Base-by-base conservation (phyloP, 2,797 vertebrate genomes). In the Chaunax sp. region DNA sequence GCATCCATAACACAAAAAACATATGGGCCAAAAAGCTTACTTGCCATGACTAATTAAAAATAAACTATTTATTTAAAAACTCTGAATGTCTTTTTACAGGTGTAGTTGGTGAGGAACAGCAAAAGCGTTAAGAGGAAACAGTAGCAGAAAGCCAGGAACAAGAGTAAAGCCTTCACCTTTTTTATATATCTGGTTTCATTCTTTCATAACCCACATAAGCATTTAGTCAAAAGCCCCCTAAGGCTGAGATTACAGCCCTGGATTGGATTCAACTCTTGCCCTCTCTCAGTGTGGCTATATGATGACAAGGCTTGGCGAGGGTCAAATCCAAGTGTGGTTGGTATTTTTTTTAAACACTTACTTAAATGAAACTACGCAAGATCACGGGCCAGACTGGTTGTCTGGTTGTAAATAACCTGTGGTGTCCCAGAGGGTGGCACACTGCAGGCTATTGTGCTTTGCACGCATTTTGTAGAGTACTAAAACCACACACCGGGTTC, bases 401-500 rank as follows among this genome's bases (percentile, higher is more conserved):
- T 82, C 79, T 86, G 72, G 73, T 78, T 84, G 83, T 86, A 85
- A 89, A 90, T 89, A 90, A 85, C 82, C 77, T 78, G 86, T 69
- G 84, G 81, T 80, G 83, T 91, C 85, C 82, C 85, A 81, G 82
- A 87, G 83, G 84, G 89, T 83, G 85, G 77, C 82, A 83, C 3
- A 37, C 69, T 70, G 71, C 71, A 74, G 74, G 68, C 77, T 83
- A 80, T 77, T 83, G 78, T 82, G 79, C 80, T 67, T 80, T 69
- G 82, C 70, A 83, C 57, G 63, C 79, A 89, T 85, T 81, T 78
- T 73, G 50, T 57, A 47, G 74, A 76, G 76, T 1, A 63, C 76
- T 75, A 38, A 85, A 87, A 77, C 84, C 84, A 69, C 67, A 25
- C 70, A 40, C 75, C 46, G 68, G 61, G 40, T 82, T 87, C 77